Percentiles rank a stretch among this genome's conserved stretches.
These are phyloP conservation scores for Drosophila monieri DNA, from an alignment of 2,888 invertebrate species.

Conservation along the genomic window DNA sequence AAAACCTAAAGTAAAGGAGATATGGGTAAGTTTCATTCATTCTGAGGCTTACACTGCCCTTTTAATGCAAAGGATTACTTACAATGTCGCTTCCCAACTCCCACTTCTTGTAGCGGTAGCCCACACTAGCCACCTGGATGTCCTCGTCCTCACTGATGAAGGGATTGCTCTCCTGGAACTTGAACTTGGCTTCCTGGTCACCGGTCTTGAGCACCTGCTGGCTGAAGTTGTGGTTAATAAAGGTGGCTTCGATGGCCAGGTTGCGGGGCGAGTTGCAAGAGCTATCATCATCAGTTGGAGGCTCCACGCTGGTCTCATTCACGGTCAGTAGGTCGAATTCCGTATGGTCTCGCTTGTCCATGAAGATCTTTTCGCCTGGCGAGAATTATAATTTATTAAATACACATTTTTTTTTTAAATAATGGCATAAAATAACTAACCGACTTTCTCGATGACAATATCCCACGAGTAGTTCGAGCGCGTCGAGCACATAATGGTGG, in stretches of 20 bases:
- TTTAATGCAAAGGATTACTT: constrained; percentile 75
- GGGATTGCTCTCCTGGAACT: constrained; percentile 96
- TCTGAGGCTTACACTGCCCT: not conserved
- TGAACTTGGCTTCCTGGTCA: constrained; percentile 91
- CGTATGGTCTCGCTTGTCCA: constrained; percentile 99
- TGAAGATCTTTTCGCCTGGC: constrained; percentile 94
- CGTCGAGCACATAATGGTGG: constrained; percentile 99
- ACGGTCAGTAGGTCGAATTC: constrained; percentile 98
- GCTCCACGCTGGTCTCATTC: constrained; percentile 99
- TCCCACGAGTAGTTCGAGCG: constrained; percentile 99
- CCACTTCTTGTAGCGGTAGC: constrained; percentile 98
- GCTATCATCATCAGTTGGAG: constrained; percentile 97
- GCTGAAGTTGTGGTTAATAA: constrained; percentile 99
- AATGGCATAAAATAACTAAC: constrained; percentile 83
- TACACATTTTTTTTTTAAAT: not conserved
- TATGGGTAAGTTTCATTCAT: not conserved
- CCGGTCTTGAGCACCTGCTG: constrained; percentile 93
- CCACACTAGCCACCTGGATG: constrained; percentile 97
- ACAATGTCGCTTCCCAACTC: constrained; percentile 97
- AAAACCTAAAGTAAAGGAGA: constrained; percentile 85
- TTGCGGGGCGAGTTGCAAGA: constrained; percentile 98
- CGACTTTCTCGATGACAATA: constrained; percentile 98
- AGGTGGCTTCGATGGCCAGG: constrained; percentile 98
- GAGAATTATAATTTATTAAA: too few relatives aligned
- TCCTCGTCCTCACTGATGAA: constrained; percentile 97